A percentile compares a stretch with the other conserved stretches of the same genome.
Conservation (phyloP, 2,888 invertebrate species). For the Heliconius erato region DNA sequence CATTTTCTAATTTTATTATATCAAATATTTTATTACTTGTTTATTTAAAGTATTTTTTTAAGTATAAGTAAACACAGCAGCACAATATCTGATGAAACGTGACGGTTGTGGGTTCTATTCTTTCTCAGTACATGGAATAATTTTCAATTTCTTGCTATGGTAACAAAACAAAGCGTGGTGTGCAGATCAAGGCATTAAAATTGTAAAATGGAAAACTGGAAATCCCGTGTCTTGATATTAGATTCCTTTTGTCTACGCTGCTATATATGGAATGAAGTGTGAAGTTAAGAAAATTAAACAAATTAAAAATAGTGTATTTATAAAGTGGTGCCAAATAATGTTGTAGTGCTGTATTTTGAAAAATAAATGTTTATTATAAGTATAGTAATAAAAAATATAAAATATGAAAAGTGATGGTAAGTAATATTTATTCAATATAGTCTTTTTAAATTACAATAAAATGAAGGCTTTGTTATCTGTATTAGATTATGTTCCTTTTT, state of each 20-base stretch:
- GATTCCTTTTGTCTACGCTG: not conserved
- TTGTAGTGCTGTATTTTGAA: not conserved
- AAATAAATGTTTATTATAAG: not conserved
- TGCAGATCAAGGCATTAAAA: not conserved
- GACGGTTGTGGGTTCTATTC: not conserved
- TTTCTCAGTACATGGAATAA: not conserved
- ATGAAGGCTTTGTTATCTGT: not conserved
- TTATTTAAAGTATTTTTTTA: not conserved
- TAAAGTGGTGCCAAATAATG: not conserved
- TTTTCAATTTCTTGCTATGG: not conserved
- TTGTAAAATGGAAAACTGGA: not conserved
- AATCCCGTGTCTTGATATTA: not conserved
- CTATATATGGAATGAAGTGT: not conserved
- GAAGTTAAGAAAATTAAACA: not conserved
- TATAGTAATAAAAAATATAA: not conserved
- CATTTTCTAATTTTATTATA: too few relatives aligned
- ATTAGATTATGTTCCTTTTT: not conserved
- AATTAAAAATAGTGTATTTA: constrained; percentile 10
- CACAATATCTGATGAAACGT: not conserved
- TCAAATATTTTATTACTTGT: too few relatives aligned
- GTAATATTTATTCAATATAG: constrained; percentile 10
- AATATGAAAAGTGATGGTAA: constrained; percentile 4
- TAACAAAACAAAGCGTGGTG: not conserved
- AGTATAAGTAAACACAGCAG: too few relatives aligned
- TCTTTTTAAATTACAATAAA: not conserved